Evolutionary conservation across 2,888 invertebrate genomes (phyloP), one percentile per base, ranked within the genome.

Genomic region (Coelopa pilipes): DNA sequence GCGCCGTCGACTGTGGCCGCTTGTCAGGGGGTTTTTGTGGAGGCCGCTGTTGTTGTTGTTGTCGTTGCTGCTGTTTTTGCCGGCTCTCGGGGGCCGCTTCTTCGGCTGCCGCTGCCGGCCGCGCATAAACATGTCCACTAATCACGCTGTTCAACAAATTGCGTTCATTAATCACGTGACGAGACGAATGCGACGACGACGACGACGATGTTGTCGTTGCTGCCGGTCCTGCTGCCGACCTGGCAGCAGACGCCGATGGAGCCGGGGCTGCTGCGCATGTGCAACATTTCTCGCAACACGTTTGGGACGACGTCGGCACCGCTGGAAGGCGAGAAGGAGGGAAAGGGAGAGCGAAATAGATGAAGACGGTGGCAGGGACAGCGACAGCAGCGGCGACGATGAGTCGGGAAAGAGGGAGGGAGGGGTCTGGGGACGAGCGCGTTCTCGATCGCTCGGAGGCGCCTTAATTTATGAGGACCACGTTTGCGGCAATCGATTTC

Each of bases 101-200:
- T 70, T 12, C 34, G 59, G 60, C 11, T 60, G 70, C 50, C 15
- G 17, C 50, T 47, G 67, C 62, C 71, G 71, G 57, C 60, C 63
- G 68, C 74, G 65, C 74, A 76, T 73, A 76, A 74, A 74, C 73
- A 76, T 74, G 66, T 68, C 74, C 69, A 70, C 76, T 74, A 76
- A 76, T 76, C 76, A 76, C 67, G 76, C 74, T 76, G 76, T 74
- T 76, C 74, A 76, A 76, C 76, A 76, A 76, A 76, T 76, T 76
- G 74, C 70, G 45, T 53, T 72, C 76, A 76, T 76, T 76, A 76
- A 76, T 76, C 76, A 76, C 49, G 34, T 53, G 21, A 57, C 46
- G 65, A 24, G 24, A 53, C 59, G 34, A 55, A 53, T 62, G 69
- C 59, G 70, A 60, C 24, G 70, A 60, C n/a, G 67, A 34, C 10